These are phyloP conservation scores for Poeciliopsis turrubarensis DNA, from an alignment of 2,113 vertebrate species.

Conservation along the genomic window DNA sequence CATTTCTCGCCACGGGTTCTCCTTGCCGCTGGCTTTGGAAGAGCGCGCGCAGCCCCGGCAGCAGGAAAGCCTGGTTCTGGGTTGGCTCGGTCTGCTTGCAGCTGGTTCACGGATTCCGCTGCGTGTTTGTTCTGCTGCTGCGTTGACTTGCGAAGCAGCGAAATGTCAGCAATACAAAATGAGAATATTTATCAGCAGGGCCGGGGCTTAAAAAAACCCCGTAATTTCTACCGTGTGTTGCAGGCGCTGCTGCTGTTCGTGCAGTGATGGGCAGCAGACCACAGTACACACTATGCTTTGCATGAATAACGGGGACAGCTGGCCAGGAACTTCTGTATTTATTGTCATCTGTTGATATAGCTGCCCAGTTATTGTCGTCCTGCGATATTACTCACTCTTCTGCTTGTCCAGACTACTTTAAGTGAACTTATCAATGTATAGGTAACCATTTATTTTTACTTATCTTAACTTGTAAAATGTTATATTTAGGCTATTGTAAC, in stretches of 20 bases:
- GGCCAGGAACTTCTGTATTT: background rate
- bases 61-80: background rate
- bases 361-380: background rate
- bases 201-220: background rate
- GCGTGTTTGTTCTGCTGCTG: background rate
- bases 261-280: background rate
- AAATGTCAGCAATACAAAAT: background rate
- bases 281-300: background rate
- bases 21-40: background rate
- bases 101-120: background rate
- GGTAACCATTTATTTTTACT: background rate
- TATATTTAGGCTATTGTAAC: background rate
- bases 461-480: background rate
- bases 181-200: background rate
- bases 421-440: background rate
- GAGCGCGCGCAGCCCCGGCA: background rate
- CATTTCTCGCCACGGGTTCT: background rate
- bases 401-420: background rate
- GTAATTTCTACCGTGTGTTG: background rate
- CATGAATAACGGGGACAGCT: background rate
- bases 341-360: background rate
- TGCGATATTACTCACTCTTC: background rate
- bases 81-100: background rate
- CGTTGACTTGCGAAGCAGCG: background rate
- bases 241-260: slow-evolving; percentile 19